Percentiles rank a stretch among this genome's conserved stretches.
Conservation (phyloP, 1,140 invertebrate species). For the Hypsibius dujardini region DNA sequence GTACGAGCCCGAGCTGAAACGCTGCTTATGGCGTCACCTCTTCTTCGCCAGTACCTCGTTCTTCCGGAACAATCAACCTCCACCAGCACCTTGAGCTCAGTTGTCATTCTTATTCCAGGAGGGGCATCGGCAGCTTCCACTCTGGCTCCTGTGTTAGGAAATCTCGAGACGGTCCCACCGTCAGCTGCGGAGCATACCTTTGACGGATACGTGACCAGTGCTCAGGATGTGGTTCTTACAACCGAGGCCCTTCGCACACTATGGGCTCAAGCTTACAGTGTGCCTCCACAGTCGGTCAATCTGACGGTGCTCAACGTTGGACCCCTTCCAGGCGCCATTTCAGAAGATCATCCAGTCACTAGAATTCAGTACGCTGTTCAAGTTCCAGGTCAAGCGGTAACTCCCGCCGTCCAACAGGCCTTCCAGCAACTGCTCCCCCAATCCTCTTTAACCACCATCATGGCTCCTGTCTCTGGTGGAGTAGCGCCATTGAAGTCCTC, state of each 20-base stretch:
- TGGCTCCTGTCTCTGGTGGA: background rate
- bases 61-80: background rate
- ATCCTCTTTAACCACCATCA: background rate
- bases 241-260: background rate
- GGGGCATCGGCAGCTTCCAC: background rate
- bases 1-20: background rate
- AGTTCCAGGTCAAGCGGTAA: background rate
- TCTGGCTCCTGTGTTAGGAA: background rate
- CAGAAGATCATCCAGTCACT: background rate
- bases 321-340: background rate
- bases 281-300: background rate
- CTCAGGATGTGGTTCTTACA: background rate
- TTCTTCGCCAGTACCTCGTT: background rate
- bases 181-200: background rate
- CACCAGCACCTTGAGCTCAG: background rate
- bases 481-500: background rate
- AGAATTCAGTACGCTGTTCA: background rate
- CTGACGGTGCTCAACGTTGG: background rate
- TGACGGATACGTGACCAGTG: background rate
- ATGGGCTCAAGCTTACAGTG: constrained; percentile 2
- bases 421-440: background rate
- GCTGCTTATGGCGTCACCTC: background rate
- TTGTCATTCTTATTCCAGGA: background rate
- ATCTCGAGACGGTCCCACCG: background rate
- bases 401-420: background rate